Conservation (phyloP, 53 echinoderm and acorn worm genomes). For the Echinarachnius parma region DNA sequence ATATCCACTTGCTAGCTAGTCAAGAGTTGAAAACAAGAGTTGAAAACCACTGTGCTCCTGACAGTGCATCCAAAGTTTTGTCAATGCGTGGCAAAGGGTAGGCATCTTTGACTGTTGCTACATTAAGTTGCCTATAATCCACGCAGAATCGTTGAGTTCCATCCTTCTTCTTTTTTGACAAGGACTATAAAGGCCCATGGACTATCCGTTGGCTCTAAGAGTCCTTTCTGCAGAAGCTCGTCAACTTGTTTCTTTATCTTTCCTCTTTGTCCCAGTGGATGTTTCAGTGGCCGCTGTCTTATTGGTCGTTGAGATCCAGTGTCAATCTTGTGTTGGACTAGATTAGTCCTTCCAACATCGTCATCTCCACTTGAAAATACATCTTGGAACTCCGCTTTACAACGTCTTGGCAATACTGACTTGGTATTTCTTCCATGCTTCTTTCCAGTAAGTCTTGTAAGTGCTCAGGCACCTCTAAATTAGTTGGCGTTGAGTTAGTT, state of each 20-base stretch:
- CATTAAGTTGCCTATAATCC: no score
- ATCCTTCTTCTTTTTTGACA: no score
- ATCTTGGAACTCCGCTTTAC: slow-evolving; percentile 6
- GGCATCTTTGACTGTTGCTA: no score
- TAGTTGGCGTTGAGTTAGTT: background rate
- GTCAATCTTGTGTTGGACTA: background rate
- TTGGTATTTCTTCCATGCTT: background rate
- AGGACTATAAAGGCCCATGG: no score
- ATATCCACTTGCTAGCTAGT: no score
- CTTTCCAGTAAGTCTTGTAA: background rate
- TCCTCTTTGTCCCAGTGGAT: background rate
- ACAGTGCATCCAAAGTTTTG: no score
- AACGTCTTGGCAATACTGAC: background rate
- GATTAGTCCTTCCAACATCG: background rate
- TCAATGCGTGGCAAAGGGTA: no score
- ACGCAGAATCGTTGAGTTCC: no score
- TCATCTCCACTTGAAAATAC: background rate
- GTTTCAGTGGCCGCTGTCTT: background rate
- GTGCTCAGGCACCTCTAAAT: background rate
- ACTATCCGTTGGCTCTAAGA: background rate
- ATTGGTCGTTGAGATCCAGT: background rate
- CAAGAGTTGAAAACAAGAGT: no score
- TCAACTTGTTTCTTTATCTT: background rate
- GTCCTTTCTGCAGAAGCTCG: background rate
- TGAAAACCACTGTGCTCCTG: no score